phyloP scores from a whole-genome alignment of 2,888 invertebrate genomes.

The Drosophila fulvimacula region DNA sequence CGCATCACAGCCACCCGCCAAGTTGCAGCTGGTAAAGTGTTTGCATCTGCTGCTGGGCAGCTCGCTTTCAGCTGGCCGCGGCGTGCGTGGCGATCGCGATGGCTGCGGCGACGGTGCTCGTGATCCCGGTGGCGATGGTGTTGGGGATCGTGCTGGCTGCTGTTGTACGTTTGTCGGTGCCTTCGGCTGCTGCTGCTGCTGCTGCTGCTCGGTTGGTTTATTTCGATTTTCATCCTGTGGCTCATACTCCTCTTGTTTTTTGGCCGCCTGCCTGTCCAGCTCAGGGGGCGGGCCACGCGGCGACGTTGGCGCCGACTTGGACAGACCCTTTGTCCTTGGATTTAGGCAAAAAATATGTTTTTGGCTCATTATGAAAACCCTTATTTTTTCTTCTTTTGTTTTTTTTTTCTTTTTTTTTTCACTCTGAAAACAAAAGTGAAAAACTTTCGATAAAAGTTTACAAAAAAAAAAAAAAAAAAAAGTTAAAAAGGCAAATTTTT shows the following conservation, averaged over 20 bases:
- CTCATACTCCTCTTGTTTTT: background rate
- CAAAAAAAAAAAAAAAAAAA: constrained; percentile 3
- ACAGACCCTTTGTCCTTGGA: constrained; percentile 7
- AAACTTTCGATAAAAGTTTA: background rate
- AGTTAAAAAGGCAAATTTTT: background rate
- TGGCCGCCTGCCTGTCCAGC: background rate
- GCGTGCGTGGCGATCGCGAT: too few species aligned
- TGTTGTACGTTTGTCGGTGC: background rate
- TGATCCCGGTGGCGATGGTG: background rate
- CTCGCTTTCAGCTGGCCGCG: background rate
- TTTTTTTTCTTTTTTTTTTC: background rate
- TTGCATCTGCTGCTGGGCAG: background rate
- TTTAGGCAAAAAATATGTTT: background rate
- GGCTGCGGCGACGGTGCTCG: background rate
- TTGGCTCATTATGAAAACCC: constrained; percentile 3
- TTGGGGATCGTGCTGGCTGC: background rate
- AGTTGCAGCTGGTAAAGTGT: background rate
- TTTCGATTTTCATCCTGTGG: background rate
- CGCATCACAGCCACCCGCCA: background rate
- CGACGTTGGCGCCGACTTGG: background rate
- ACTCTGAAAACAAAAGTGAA: background rate
- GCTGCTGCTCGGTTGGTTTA: background rate
- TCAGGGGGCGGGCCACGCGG: background rate
- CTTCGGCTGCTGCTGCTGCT: background rate
- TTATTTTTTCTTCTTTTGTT: background rate